phyloP scores from a whole-genome alignment of 2,888 invertebrate species.

The Eupithecia subumbrata region DNA sequence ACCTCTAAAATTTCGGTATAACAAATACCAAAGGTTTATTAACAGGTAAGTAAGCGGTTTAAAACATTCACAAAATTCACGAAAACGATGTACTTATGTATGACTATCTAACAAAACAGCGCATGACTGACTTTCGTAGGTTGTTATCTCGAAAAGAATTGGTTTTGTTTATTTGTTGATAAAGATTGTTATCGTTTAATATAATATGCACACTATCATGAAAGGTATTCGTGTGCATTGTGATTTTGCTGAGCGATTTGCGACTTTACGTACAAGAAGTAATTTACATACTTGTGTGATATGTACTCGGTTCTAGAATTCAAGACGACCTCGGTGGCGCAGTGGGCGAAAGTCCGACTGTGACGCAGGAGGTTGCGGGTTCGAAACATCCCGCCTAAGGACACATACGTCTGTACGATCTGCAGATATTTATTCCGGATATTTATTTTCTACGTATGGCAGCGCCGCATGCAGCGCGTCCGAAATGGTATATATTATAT shows the following conservation, averaged over 20 bases:
- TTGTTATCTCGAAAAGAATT: slow-evolving; percentile 41
- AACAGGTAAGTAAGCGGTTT: neutral
- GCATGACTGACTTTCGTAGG: slow-evolving; percentile 29
- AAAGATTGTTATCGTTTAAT: slow-evolving; percentile 38
- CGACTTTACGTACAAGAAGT: slow-evolving; percentile 5
- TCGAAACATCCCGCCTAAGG: too few species aligned
- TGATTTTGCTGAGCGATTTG: slow-evolving; percentile 4
- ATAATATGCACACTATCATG: slow-evolving; percentile 23
- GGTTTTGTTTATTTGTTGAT: slow-evolving; percentile 44
- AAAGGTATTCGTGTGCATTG: slow-evolving; percentile 16
- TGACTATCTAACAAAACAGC: neutral
- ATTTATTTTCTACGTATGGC: too few species aligned
- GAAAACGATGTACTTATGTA: neutral
- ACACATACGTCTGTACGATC: too few species aligned
- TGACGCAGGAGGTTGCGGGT: too few species aligned
- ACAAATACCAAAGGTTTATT: neutral
- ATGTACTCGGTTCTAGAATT: neutral
- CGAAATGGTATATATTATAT: too few species aligned
- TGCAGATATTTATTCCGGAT: too few species aligned
- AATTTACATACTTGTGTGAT: neutral
- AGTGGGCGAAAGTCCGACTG: too few species aligned
- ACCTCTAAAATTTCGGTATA: neutral
- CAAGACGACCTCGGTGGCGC: neutral
- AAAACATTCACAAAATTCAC: neutral
- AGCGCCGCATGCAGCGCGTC: too few species aligned